Evolutionary conservation across 2,888 invertebrate species (phyloP).

Genomic region (Leptopterna dolabrata): DNA sequence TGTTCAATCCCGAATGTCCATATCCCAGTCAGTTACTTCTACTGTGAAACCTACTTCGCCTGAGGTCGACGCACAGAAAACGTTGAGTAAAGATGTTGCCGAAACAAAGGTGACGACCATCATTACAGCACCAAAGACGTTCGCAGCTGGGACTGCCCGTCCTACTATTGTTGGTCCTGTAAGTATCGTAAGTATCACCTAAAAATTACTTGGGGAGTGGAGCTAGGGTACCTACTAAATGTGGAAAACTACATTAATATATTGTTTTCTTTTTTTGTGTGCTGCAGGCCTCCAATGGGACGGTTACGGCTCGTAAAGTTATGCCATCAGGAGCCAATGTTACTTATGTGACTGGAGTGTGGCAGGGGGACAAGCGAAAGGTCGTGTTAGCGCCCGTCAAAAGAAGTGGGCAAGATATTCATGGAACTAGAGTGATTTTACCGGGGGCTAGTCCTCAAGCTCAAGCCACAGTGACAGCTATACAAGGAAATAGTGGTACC

Average conservation of each 20-base stretch:
- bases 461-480: background rate
- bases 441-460: background rate
- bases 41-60: background rate
- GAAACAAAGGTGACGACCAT: background rate
- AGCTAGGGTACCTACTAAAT: no score
- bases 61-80: background rate
- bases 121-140: background rate
- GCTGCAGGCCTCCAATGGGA: background rate
- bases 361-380: background rate
- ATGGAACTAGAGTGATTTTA: background rate
- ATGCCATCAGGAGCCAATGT: background rate
- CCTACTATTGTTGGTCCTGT: background rate
- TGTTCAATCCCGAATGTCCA: constrained; percentile 3
- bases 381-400: background rate
- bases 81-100: background rate
- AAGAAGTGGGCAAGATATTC: background rate
- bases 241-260: no score
- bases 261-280: background rate
- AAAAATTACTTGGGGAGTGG: background rate
- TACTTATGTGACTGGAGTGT: background rate
- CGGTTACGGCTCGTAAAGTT: background rate
- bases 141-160: background rate
- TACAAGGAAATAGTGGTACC: background rate
- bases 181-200: background rate
- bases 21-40: background rate